These are phyloP conservation scores for Microdon myrmicae DNA, from an alignment of 2,888 invertebrate genomes.

Conservation along the genomic window DNA sequence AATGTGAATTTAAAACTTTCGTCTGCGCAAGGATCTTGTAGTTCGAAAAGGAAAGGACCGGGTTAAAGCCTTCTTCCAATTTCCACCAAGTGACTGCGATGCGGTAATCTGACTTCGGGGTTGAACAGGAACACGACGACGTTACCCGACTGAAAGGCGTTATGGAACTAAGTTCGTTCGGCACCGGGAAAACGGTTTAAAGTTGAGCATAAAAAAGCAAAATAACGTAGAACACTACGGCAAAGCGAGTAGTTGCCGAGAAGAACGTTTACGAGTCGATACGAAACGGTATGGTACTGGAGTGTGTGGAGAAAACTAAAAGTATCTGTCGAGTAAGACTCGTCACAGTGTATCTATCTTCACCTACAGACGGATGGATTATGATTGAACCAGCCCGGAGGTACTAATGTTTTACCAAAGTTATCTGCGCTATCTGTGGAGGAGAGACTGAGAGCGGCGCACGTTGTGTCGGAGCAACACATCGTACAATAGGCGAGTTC, in stretches of 20 bases:
- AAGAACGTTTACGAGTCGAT: constrained; percentile 17
- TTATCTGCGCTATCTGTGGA: constrained; percentile 15
- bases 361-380: constrained; percentile 40
- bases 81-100: background rate
- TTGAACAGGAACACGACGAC: constrained; percentile 53
- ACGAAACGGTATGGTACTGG: constrained; percentile 14
- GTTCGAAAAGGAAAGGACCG: constrained; percentile 5
- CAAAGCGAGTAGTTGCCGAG: constrained; percentile 20
- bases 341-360: constrained; percentile 46
- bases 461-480: constrained; percentile 19
- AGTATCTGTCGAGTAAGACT: constrained; percentile 25
- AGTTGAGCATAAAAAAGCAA: constrained; percentile 38
- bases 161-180: constrained; percentile 58
- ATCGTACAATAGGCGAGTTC: constrained; percentile 12
- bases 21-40: constrained; percentile 28
- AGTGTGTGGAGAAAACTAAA: constrained; percentile 19
- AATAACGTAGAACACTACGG: constrained; percentile 30
- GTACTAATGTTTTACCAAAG: constrained; percentile 36
- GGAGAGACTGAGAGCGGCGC: constrained; percentile 19
- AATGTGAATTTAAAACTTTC: constrained; percentile 28
- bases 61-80: constrained; percentile 30
- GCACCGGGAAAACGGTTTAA: constrained; percentile 49
- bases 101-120: background rate
- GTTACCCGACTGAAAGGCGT: constrained; percentile 63
- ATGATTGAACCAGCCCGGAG: constrained; percentile 24